A percentile compares a stretch with the other conserved stretches of the same genome.
Evolutionary conservation across 2,888 invertebrate species (phyloP).

Genomic region (Panzeria rudis): DNA sequence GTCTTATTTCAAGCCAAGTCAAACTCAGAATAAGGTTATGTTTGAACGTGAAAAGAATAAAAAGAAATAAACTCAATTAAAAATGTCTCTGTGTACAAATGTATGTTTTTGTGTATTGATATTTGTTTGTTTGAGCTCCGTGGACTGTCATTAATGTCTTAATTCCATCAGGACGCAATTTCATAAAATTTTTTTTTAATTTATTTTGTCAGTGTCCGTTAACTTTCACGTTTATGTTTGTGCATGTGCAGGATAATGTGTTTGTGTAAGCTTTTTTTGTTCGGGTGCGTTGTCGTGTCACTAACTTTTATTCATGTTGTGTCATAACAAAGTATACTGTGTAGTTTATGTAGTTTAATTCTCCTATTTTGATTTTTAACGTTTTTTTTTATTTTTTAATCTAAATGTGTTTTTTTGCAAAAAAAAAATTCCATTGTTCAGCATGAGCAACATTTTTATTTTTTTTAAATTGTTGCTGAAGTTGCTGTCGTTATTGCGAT

Average conservation of each 20-base stretch:
- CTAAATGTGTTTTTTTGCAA: slow-evolving; percentile 47
- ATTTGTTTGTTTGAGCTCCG: slow-evolving; percentile 30
- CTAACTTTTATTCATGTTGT: slow-evolving; percentile 60
- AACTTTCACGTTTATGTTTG: neutral
- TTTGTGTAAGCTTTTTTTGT: neutral
- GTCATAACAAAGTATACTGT: slow-evolving; percentile 53
- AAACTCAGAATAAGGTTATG: neutral
- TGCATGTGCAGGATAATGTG: neutral
- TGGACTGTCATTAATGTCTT: slow-evolving; percentile 62
- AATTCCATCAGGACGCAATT: slow-evolving; percentile 63
- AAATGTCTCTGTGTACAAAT: slow-evolving; percentile 20
- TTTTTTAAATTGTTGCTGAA: slow-evolving; percentile 15
- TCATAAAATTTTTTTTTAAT: slow-evolving; percentile 53
- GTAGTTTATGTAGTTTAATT: slow-evolving; percentile 45
- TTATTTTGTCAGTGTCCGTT: slow-evolving; percentile 36
- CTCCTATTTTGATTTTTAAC: slow-evolving; percentile 4
- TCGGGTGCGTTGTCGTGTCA: slow-evolving; percentile 46
- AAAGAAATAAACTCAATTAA: slow-evolving; percentile 47
- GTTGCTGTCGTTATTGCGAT: slow-evolving; percentile 35
- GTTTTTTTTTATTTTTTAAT: slow-evolving; percentile 26
- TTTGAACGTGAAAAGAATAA: neutral
- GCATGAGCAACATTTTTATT: slow-evolving; percentile 26
- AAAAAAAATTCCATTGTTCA: slow-evolving; percentile 47
- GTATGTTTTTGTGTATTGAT: neutral
- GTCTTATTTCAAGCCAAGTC: too few relatives aligned